These are phyloP conservation scores for Polia nebulosa DNA, from an alignment of 2,888 invertebrate species.

Conservation along the genomic window DNA sequence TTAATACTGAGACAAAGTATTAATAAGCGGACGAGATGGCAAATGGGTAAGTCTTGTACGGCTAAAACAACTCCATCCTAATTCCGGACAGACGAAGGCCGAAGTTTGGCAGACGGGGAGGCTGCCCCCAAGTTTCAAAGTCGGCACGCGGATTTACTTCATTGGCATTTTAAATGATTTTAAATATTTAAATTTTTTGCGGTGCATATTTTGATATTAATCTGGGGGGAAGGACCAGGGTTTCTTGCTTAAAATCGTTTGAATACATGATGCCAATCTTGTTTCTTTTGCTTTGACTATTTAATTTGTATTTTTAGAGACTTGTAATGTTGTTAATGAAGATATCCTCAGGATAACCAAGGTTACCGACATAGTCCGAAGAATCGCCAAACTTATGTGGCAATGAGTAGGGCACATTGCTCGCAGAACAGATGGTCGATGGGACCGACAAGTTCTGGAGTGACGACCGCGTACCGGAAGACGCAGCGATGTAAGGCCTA, in stretches of 20 bases:
- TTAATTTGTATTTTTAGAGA: too few relatives aligned
- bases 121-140: constrained; percentile 22
- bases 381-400: too few relatives aligned
- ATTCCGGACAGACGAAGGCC: constrained; percentile 50
- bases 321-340: too few relatives aligned
- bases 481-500: too few relatives aligned
- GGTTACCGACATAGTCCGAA: too few relatives aligned
- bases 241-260: constrained; percentile 19
- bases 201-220: constrained; percentile 51
- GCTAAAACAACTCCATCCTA: constrained; percentile 68
- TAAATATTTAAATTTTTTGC: constrained; percentile 46
- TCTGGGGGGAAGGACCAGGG: background rate
- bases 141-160: constrained; percentile 35
- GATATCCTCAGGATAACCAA: too few relatives aligned
- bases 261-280: background rate
- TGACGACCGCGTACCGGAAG: too few relatives aligned
- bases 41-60: constrained; percentile 82
- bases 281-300: too few relatives aligned
- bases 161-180: constrained; percentile 50
- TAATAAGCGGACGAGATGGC: constrained; percentile 50
- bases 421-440: too few relatives aligned
- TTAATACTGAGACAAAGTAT: constrained; percentile 46
- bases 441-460: too few relatives aligned
- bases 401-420: too few relatives aligned
- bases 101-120: constrained; percentile 68